Conservation (phyloP, 2,888 invertebrate genomes). For the Limenitis camilla region DNA sequence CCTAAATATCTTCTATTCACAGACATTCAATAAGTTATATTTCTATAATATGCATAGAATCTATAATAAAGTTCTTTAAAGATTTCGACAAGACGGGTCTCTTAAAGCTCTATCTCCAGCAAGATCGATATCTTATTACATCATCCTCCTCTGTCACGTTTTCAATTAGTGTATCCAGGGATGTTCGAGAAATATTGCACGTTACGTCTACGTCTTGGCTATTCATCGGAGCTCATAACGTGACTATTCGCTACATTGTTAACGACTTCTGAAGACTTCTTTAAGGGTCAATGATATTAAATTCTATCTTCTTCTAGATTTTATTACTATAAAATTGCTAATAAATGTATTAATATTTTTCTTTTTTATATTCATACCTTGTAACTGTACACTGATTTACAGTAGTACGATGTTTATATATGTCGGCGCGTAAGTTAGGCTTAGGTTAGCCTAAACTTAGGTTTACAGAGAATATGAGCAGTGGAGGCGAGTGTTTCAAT, state of each 20-base stretch:
- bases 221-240: conserved; percentile 22
- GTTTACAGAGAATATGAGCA: no score
- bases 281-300: conserved; percentile 13
- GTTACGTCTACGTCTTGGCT: conserved; percentile 16
- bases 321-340: neutral
- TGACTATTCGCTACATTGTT: conserved; percentile 18
- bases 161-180: conserved; percentile 60
- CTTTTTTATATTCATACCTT: no score
- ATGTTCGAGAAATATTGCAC: conserved; percentile 23
- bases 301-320: conserved; percentile 9
- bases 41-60: neutral
- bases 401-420: no score
- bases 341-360: no score
- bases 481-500: no score
- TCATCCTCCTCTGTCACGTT: conserved; percentile 47
- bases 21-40: neutral
- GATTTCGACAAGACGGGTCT: neutral
- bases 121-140: conserved; percentile 30
- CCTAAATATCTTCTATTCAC: neutral
- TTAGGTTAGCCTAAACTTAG: no score
- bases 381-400: no score
- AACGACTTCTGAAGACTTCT: conserved; percentile 17
- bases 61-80: neutral
- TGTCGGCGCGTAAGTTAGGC: no score
- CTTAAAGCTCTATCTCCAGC: conserved; percentile 11